Percentiles rank a stretch among this genome's conserved stretches.
Evolutionary conservation across 2,797 vertebrate species (phyloP).

Genomic region (Natrix natrix): DNA sequence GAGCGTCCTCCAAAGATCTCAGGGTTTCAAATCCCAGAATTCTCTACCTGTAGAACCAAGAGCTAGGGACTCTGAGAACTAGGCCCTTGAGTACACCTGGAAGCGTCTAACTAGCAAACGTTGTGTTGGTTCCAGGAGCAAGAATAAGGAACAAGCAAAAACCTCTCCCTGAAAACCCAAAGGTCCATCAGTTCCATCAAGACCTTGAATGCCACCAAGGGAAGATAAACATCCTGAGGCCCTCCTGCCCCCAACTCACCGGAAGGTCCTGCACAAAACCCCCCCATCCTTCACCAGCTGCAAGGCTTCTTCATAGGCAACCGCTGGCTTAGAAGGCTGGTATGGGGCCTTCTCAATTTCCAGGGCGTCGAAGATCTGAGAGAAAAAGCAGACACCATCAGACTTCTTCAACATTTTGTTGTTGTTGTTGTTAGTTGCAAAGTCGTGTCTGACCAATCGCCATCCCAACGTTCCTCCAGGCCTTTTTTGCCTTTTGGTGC

Average conservation of each 20-base stretch:
- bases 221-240: neutral
- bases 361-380: constrained; percentile 87
- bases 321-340: constrained; percentile 82
- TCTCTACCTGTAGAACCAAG: neutral
- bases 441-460: no score
- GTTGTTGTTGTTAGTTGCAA: no score
- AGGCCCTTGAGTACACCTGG: neutral
- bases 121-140: neutral
- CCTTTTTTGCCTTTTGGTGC: no score
- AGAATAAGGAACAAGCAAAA: neutral
- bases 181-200: no score
- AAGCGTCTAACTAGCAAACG: neutral
- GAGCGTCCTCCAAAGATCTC: neutral
- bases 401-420: neutral
- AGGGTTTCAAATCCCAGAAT: neutral
- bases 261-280: constrained; percentile 83
- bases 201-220: neutral
- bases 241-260: constrained; percentile 71
- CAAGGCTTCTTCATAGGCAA: constrained; percentile 91
- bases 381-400: neutral
- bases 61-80: neutral
- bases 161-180: neutral
- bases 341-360: constrained; percentile 73
- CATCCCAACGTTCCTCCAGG: no score
- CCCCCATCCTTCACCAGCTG: constrained; percentile 79